Evolutionary conservation across 2,797 vertebrate species (phyloP).

Genomic region (Zenarchopterus dispar): DNA sequence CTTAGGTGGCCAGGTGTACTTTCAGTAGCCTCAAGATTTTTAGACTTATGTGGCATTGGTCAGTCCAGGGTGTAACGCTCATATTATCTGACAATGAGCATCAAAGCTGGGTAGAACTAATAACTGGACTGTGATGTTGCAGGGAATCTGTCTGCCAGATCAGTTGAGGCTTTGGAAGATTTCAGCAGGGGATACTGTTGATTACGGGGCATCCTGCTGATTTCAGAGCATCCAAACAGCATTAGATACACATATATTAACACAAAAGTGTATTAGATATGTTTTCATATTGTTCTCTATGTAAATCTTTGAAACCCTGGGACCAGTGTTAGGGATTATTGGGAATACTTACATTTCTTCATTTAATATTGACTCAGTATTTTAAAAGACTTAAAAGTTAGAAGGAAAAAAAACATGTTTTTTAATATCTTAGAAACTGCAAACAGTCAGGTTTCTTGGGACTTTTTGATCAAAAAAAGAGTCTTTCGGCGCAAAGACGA

Average conservation of each 20-base stretch:
- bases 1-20: slow-evolving; percentile 42
- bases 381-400: background rate
- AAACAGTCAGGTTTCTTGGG: background rate
- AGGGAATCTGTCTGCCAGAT: slow-evolving; percentile 32
- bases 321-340: background rate
- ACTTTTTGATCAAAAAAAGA: background rate
- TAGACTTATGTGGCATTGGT: slow-evolving; percentile 14
- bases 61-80: slow-evolving; percentile 34
- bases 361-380: too few relatives aligned
- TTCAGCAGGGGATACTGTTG: slow-evolving; percentile 15
- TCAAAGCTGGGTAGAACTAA: slow-evolving; percentile 9
- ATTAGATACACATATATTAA: too few relatives aligned
- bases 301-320: background rate
- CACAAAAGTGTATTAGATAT: too few relatives aligned
- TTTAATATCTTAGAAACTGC: background rate
- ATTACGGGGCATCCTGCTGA: too few relatives aligned
- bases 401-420: background rate
- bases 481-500: background rate
- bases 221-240: too few relatives aligned
- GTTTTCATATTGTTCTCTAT: background rate
- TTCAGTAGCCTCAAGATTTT: slow-evolving; percentile 38
- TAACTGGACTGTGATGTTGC: slow-evolving; percentile 11
- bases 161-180: slow-evolving; percentile 39
- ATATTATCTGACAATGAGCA: slow-evolving; percentile 38
- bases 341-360: background rate